Evolutionary conservation across 2,797 vertebrate genomes (phyloP), one percentile per base, ranked within the genome.

Genomic region (Kryptolebias ocellatus): DNA sequence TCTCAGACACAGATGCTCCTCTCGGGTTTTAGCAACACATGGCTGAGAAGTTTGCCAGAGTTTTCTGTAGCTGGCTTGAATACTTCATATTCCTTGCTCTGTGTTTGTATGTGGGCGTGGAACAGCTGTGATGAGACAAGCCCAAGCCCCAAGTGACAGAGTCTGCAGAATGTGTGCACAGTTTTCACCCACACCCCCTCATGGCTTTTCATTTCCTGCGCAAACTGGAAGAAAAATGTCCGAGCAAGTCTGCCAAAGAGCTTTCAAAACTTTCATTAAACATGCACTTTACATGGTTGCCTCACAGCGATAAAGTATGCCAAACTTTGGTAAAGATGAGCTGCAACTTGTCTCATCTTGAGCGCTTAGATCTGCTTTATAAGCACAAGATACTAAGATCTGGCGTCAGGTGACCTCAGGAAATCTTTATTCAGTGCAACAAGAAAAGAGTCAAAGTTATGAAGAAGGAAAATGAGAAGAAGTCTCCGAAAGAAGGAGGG

Each of bases 61-160:
- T 86, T 85, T 44, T 66, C 62, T 71, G 70, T 55, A 53, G 75
- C 78, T 20, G 72, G 72, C 71, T 67, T 9, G 56, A 65, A 86
- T 83, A 61, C 81, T 84, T 85, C 39, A 69, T 81, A 81, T 83
- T 73, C 77, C 44, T 44, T 53, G 60, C 76, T 80, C 74, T 24
- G 65, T 68, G 78, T 79, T 56, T 67, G 67, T 45, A 76, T 62
- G 86, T 88, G 85, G 86, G 89, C 72, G 89, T 87, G 76, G 84
- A 90, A 81, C 90, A 91, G 86, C 89, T 90, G 89, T 89, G 90
- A 89, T 73, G 83, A 87, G 83, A 81, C 63, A 54, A 79, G 80
- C 76, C 67, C 45, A 14, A 72, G 75, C 60, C 87, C 79, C 77
- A 2, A 78, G 87, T 79, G 87, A 84, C 79, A 72, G 69, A 81